Base-by-base conservation (phyloP, 2,888 invertebrate genomes). In the Scaptomyza caliginosa region DNA sequence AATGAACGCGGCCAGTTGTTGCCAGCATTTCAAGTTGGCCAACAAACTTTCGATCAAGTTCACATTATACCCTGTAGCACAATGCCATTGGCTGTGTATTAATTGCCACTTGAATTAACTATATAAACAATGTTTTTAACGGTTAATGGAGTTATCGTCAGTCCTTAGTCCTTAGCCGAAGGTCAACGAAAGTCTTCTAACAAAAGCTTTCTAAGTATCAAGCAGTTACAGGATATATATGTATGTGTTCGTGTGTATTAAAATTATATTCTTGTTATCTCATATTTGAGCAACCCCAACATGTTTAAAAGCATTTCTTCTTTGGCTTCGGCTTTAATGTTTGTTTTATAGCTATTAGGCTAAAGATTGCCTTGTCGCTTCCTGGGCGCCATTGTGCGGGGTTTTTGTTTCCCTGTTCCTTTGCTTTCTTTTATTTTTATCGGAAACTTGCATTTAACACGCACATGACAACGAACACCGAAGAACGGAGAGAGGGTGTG, bases 401-500 rank as follows among this genome's bases (percentile, higher is more conserved):
- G n/a, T n/a, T n/a, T n/a, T 10, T 30, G 3, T 34, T 34, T 2
- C 4, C 4, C 21, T 2, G 2, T 34, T 34, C 16, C 8, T 55
- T 59, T 51, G 56, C 36, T 48, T 64, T 48, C 34, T 39, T 64
- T 64, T 30, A 30, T 56, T 65, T 74, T 65, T 68, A 72, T 74
- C 65, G 71, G 54, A 78, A 83, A 82, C 80, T 84, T 78, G 76
- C 80, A 71, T 82, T 80, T 56, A 66, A 62, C 83, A 83, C 83
- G 82, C 83, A 78, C 81, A 75, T 83, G 81, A 65, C 71, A 64
- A 68, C 74, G 32, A 34, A 16, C 34, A 34, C 8, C 16, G 8
- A 34, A 34, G n/a, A n/a, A n/a, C n/a, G n/a, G n/a, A n/a, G n/a
- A n/a, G n/a, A n/a, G n/a, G n/a, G n/a, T n/a, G n/a, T n/a, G n/a